Evolutionary conservation across 1,140 invertebrate species (phyloP).

Genomic region (Berghia stephanieae): DNA sequence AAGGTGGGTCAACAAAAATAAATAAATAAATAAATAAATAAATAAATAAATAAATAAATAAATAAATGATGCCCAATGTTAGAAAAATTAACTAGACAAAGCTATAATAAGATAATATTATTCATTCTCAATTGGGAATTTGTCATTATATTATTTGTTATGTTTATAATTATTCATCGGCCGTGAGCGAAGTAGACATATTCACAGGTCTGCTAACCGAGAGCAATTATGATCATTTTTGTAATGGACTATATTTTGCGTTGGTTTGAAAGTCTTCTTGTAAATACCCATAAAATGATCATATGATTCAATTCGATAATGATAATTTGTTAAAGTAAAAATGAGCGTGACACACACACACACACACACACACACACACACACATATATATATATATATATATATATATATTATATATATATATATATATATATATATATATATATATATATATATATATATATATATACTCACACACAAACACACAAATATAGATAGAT

Average conservation of each 20-base stretch:
- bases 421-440: not conserved
- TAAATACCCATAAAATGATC: not conserved
- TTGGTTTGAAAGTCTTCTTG: not conserved
- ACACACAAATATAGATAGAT: too few relatives aligned
- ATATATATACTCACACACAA: too few relatives aligned
- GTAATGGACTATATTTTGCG: not conserved
- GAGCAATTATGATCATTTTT: not conserved
- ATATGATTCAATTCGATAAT: not conserved
- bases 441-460: not conserved
- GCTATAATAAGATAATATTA: too few relatives aligned
- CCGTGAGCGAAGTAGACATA: not conserved
- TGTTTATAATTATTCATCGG: not conserved
- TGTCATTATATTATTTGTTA: too few relatives aligned
- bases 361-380: slow-evolving; percentile 27
- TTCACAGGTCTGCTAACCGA: not conserved
- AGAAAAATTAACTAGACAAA: too few relatives aligned
- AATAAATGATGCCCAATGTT: too few relatives aligned
- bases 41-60: too few relatives aligned
- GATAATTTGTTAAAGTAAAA: not conserved
- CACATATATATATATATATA: slow-evolving; percentile 2
- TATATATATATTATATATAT: not conserved
- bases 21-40: too few relatives aligned
- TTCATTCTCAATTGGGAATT: too few relatives aligned
- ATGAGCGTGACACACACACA: slow-evolving; percentile 20
- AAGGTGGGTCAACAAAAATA: too few relatives aligned